A percentile compares a stretch with the other conserved stretches of the same genome.
Evolutionary conservation across 2,888 invertebrate species (phyloP).

Genomic region (Eristalis arbustorum): DNA sequence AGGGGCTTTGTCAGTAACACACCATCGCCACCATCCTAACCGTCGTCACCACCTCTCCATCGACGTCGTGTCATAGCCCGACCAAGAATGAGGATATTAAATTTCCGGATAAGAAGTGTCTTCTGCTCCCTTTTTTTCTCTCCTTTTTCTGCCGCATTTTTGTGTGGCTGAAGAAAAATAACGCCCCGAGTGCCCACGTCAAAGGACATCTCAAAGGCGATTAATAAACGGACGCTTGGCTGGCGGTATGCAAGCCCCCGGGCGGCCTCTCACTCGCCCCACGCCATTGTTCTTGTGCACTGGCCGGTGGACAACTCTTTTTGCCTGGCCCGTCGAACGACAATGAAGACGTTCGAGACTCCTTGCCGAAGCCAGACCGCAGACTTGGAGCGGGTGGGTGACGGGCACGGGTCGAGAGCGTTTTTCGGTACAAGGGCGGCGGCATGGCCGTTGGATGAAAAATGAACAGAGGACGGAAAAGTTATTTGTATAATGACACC

Average conservation of each 20-base stretch:
- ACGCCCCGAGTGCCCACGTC: slow-evolving; percentile 52
- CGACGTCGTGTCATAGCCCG: not conserved
- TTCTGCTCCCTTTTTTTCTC: slow-evolving; percentile 25
- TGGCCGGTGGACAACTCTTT: slow-evolving; percentile 14
- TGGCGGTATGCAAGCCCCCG: slow-evolving; percentile 31
- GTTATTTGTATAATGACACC: slow-evolving; percentile 66
- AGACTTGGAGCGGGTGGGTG: not conserved
- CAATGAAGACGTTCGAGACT: slow-evolving; percentile 15
- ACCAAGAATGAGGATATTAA: slow-evolving; percentile 58
- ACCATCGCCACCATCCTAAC: not conserved
- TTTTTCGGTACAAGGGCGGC: not conserved
- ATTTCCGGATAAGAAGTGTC: slow-evolving; percentile 54
- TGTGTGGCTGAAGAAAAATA: slow-evolving; percentile 23
- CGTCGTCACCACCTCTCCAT: not conserved
- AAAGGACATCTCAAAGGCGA: slow-evolving; percentile 67
- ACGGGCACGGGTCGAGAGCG: no score
- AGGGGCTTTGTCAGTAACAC: slow-evolving; percentile 40
- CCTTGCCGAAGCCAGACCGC: not conserved
- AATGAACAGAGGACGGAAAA: slow-evolving; percentile 56
- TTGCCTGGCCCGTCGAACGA: slow-evolving; percentile 12
- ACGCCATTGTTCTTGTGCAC: not conserved
- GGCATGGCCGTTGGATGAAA: slow-evolving; percentile 47
- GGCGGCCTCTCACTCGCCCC: not conserved
- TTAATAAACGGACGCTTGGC: slow-evolving; percentile 54
- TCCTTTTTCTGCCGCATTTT: not conserved